Percentiles rank a stretch among this genome's conserved stretches.
phyloP scores from a whole-genome alignment of 2,113 vertebrate species.

The Polypterus senegalus region DNA sequence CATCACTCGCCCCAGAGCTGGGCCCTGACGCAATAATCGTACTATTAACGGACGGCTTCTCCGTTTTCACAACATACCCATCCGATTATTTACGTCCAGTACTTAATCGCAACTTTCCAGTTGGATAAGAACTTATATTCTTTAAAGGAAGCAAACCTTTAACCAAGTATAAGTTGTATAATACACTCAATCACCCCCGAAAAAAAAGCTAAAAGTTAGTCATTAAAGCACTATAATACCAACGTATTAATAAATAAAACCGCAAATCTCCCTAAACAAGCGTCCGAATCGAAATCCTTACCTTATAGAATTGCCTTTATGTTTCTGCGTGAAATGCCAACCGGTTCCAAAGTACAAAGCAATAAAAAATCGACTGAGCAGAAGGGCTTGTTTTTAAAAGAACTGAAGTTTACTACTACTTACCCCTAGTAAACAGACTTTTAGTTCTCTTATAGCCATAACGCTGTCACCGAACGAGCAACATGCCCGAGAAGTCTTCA shows the following conservation, averaged over 20 bases:
- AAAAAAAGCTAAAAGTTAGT: not conserved
- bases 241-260: not conserved
- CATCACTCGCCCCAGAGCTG: too few relatives aligned
- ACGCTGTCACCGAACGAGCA: too few relatives aligned
- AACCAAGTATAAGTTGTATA: not conserved
- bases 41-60: too few relatives aligned
- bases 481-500: slow-evolving; percentile 21
- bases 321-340: not conserved
- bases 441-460: slow-evolving; percentile 83
- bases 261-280: not conserved
- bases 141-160: too few relatives aligned
- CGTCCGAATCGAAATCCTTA: not conserved
- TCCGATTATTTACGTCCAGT: too few relatives aligned
- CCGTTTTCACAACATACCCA: too few relatives aligned
- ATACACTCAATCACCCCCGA: not conserved
- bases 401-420: slow-evolving; percentile 43
- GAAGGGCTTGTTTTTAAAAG: too few relatives aligned
- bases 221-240: not conserved
- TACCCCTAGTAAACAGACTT: slow-evolving; percentile 93
- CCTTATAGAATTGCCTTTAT: not conserved
- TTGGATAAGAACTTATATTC: too few relatives aligned
- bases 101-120: too few relatives aligned
- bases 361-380: slow-evolving; percentile 27
- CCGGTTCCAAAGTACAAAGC: slow-evolving; percentile 14
- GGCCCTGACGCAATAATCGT: too few relatives aligned